phyloP scores from a whole-genome alignment of 2,797 vertebrate genomes.

The Cossypha polioptera region DNA sequence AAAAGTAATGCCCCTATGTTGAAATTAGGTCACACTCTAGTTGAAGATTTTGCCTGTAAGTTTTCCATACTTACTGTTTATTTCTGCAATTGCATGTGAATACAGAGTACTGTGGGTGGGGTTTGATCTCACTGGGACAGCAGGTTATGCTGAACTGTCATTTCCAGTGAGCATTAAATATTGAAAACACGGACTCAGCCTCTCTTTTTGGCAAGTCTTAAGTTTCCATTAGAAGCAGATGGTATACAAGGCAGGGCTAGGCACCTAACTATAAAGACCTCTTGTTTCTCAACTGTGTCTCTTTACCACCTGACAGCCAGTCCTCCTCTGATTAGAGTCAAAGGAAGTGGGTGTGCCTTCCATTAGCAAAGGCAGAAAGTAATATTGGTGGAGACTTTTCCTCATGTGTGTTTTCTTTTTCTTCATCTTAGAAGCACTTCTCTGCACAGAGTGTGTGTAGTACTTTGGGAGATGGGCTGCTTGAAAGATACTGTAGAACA shows the following conservation, averaged over 20 bases:
- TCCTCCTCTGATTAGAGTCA: slow-evolving; percentile 29
- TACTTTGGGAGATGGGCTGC: neutral
- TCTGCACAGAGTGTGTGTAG: neutral
- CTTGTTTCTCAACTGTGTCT: neutral
- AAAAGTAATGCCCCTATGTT: neutral
- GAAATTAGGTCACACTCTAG: neutral
- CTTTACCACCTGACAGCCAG: slow-evolving; percentile 37
- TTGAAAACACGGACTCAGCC: slow-evolving; percentile 37
- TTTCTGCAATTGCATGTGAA: neutral
- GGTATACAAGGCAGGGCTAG: slow-evolving; percentile 33
- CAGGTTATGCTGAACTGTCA: slow-evolving; percentile 34
- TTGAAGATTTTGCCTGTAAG: neutral
- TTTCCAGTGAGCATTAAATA: slow-evolving; percentile 67
- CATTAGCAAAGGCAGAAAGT: slow-evolving; percentile 27
- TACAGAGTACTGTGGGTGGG: neutral
- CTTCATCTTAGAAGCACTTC: neutral
- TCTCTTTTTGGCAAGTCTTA: slow-evolving; percentile 39
- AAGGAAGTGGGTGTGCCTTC: slow-evolving; percentile 60
- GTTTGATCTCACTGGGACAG: neutral
- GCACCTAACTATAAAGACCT: slow-evolving; percentile 45
- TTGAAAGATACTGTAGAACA: neutral
- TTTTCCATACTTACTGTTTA: neutral
- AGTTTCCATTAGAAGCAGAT: slow-evolving; percentile 64
- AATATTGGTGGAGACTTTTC: neutral
- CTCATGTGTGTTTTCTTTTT: neutral